Percentiles rank a stretch among this genome's conserved stretches.
Evolutionary conservation across 2,113 vertebrate genomes (phyloP).

Genomic region (Pipra filicauda): DNA sequence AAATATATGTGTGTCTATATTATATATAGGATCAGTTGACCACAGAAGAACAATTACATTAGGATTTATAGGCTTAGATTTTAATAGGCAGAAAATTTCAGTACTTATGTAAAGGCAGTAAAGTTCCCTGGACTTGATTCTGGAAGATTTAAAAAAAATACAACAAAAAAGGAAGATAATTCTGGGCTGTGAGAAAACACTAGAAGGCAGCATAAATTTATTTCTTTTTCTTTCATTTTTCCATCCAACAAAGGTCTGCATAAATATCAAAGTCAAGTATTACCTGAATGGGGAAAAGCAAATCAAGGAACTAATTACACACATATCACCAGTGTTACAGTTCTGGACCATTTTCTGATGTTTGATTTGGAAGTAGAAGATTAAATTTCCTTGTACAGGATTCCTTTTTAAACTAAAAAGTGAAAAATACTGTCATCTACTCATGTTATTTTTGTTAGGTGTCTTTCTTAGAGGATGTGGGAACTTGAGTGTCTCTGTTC

Average conservation of each 20-base stretch:
- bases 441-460: neutral
- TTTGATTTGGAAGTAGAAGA: neutral
- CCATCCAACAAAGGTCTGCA: rapidly evolving
- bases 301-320: neutral
- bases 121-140: neutral
- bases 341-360: neutral
- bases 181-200: neutral
- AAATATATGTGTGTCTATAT: neutral
- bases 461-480: neutral
- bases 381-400: no score
- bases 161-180: neutral
- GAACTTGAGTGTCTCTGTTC: neutral
- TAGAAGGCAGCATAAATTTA: neutral
- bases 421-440: neutral
- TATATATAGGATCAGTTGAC: neutral
- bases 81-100: neutral
- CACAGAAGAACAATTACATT: neutral
- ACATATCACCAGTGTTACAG: neutral
- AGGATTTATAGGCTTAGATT: neutral
- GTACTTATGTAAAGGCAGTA: neutral
- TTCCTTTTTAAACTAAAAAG: neutral
- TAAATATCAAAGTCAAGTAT: neutral
- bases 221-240: neutral
- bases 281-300: neutral
- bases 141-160: neutral